Evolutionary conservation across 2,113 vertebrate species (phyloP), one percentile per base, ranked within the genome.

Genomic region (Gasterosteus nipponicus): DNA sequence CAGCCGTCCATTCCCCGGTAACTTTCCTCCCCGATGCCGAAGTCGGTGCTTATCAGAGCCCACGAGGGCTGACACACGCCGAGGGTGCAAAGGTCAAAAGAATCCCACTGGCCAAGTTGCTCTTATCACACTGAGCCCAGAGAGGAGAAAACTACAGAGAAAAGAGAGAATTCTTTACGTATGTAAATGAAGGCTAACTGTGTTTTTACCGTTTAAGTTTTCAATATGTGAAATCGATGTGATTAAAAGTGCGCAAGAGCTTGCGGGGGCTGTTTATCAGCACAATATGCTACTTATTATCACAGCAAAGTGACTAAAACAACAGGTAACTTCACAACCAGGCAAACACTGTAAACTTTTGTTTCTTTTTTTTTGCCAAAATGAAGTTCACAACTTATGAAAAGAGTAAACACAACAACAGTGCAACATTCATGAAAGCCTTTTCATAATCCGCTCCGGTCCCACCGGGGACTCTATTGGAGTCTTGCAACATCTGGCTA

Each of bases 401-500:
- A 71, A 71, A 58, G 73, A 83, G 58, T 82, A 84, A 82, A 80
- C 41, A 69, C 56, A 81, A 65, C 67, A 80, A 65, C 67, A 80
- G 54, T 16, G 54, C 53, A 58, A 73, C 84, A 71, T 60, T 86
- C 76, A 83, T 76, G 60, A 90, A 83, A 87, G 75, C 80, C 73
- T 68, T 86, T 81, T 77, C 70, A 73, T 89, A 90, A 91, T 90
- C 85, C 82, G 81, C 77, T 82, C 22, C 70, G 44, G 66, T 81
- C 76, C 78, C 77, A 83, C 74, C 53, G 53, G 87, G 81, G 84
- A 89, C 82, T 80, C 69, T 60, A 71, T 77, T 89, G 87, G 82
- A 89, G 69, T 90, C 86, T 89, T 87, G 83, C 80, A 90, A 89
- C 88, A 91, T 89, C 89, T 90, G 87, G 86, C 87, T 75, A 73